Conservation (phyloP, 2,888 invertebrate species). For the Luperina nickerlii region DNA sequence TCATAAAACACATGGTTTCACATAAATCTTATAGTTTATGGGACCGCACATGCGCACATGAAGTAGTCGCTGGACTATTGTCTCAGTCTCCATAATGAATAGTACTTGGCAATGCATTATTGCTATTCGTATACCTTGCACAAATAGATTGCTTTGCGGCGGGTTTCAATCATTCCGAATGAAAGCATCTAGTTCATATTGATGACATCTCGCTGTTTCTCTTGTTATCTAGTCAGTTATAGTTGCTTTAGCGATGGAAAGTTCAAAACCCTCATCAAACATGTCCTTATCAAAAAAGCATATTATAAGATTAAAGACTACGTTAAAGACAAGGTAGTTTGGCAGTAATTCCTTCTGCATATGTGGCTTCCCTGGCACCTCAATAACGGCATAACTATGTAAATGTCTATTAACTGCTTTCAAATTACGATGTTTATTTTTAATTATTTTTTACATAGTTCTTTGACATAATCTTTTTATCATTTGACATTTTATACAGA, state of each 20-base stretch:
- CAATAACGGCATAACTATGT: too few relatives aligned
- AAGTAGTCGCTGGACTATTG: conserved; percentile 9
- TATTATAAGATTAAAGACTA: too few relatives aligned
- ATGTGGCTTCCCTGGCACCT: too few relatives aligned
- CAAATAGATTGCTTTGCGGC: background rate
- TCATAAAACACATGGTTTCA: conserved; percentile 14
- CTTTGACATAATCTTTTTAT: too few relatives aligned
- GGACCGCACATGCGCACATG: conserved; percentile 1
- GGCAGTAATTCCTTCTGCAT: too few relatives aligned
- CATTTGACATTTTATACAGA: too few relatives aligned
- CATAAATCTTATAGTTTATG: conserved; percentile 31
- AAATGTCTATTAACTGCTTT: too few relatives aligned
- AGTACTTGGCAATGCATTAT: conserved; percentile 26
- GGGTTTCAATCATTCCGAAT: background rate
- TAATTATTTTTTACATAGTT: too few relatives aligned
- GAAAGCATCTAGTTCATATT: background rate
- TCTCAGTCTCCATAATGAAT: conserved; percentile 22
- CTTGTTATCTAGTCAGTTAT: background rate
- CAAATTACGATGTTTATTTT: too few relatives aligned
- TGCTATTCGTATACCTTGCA: conserved; percentile 2
- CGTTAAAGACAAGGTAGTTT: too few relatives aligned
- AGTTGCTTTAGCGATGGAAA: background rate
- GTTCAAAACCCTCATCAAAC: too few relatives aligned
- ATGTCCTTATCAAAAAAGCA: too few relatives aligned
- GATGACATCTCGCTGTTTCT: background rate